Base-by-base conservation (phyloP, 2,888 invertebrate species). In the Lithophane semibrunnea region DNA sequence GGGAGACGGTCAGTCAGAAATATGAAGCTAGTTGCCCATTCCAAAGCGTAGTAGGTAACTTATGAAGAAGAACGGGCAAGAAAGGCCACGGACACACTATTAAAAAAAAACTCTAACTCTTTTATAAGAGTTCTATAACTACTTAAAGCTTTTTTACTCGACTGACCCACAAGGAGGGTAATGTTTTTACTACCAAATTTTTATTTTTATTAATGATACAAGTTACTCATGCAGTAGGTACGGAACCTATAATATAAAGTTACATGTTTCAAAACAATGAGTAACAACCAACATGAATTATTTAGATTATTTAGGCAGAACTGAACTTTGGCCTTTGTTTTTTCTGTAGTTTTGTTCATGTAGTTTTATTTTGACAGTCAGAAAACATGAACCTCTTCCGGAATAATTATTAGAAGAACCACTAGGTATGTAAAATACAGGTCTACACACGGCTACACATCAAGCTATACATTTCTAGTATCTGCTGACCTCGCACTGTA, bases 211-310 rank as follows among this genome's bases (percentile, higher is more conserved):
- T 13, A 29, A 66, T 47, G 9, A 8, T 54, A 73, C 75, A 58
- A 29, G 49, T 66, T 44, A 77, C 42, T 29, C 29, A 52, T 56
- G 37, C 37, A 5, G 37, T 37, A 77, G 2, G 37, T 37, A 78
- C 63, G 44, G 12, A 44, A 37, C 47, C 54, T 16, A 44, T n/a
- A 73, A 49, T 49, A 37, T 49, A 42, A 65, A 73, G 74, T 77
- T n/a, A 63, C 64, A 77, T 37, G 65, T 44, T 84, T 54, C 10
- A 56, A 79, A 72, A 87, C 87, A 88, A 86, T 84, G 79, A 68
- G 21, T 52, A 64, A 78, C 10, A 58, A 56, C n/a, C 18, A 67
- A 67, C 52, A 79, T 68, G 58, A 37, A 68, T 68, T 68, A 56
- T 68, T 52, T 84, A 79, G 80, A 84, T 84, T 76, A 84, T 86